Evolutionary conservation across 2,797 vertebrate species (phyloP).

Genomic region (Bovichtus diacanthus): DNA sequence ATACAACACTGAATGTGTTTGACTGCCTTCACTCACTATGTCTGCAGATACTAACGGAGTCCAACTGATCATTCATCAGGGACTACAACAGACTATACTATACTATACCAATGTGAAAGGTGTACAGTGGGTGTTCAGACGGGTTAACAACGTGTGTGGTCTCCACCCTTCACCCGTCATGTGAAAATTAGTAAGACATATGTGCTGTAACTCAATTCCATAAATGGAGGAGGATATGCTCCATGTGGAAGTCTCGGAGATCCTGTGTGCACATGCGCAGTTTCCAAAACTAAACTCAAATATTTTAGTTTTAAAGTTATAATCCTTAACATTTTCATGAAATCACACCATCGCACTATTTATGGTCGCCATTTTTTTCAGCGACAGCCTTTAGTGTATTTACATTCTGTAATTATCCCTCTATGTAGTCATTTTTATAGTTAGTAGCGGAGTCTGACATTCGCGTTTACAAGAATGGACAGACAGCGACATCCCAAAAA

Average conservation of each 20-base stretch:
- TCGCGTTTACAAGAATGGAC: no score
- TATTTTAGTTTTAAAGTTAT: neutral
- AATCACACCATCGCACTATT: neutral
- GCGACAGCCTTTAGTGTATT: neutral
- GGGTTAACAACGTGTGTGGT: neutral
- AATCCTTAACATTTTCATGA: neutral
- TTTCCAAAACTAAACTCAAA: neutral
- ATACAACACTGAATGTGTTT: neutral
- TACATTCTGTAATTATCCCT: neutral
- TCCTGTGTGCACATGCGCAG: neutral
- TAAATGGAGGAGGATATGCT: conserved; percentile 23
- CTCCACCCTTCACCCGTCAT: neutral
- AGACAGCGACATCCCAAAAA: no score
- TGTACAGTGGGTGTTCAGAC: neutral
- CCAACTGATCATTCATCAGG: neutral
- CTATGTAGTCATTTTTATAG: no score
- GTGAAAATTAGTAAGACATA: conserved; percentile 32
- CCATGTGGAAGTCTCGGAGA: conserved; percentile 1
- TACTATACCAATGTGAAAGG: neutral
- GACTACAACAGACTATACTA: neutral
- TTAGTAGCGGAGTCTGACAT: no score
- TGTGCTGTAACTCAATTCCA: conserved; percentile 34
- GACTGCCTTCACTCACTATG: neutral
- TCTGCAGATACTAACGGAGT: conserved; percentile 2
- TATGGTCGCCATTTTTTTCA: neutral